Evolutionary conservation across 2,888 invertebrate species (phyloP).

Genomic region (Ophioninae sp.): DNA sequence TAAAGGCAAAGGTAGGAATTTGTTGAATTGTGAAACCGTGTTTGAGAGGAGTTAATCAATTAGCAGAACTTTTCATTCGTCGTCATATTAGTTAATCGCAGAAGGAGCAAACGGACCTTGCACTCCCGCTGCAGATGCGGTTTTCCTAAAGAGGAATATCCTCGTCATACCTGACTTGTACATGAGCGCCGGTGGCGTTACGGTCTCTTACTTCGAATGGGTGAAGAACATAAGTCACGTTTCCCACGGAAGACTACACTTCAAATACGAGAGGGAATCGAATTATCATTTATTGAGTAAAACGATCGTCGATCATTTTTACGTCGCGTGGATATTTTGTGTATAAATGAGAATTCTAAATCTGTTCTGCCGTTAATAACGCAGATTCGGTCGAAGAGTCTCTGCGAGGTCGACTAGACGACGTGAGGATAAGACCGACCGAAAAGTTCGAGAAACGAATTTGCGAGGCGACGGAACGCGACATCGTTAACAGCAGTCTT

Average conservation of each 20-base stretch:
- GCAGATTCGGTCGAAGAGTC: slow-evolving; percentile 84
- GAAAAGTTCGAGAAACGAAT: slow-evolving; percentile 93
- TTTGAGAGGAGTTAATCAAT: not conserved
- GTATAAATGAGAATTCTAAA: slow-evolving; percentile 1
- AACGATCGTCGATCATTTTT: not conserved
- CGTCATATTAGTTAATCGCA: slow-evolving; percentile 85
- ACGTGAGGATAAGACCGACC: slow-evolving; percentile 89
- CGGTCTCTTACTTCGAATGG: slow-evolving; percentile 96
- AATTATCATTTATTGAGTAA: slow-evolving; percentile 87
- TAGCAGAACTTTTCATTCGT: not conserved
- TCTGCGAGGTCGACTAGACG: slow-evolving; percentile 80
- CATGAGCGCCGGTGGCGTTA: slow-evolving; percentile 92
- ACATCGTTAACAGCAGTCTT: slow-evolving; percentile 98
- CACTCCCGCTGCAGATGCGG: slow-evolving; percentile 91
- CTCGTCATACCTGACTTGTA: slow-evolving; percentile 92
- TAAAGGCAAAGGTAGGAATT: slow-evolving; percentile 84
- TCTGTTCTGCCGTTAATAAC: not conserved
- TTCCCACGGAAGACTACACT: slow-evolving; percentile 91
- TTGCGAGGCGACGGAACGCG: slow-evolving; percentile 97
- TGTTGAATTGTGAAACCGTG: not conserved
- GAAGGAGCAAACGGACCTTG: slow-evolving; percentile 96
- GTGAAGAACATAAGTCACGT: slow-evolving; percentile 95
- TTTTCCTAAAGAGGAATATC: slow-evolving; percentile 87
- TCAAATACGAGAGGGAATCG: slow-evolving; percentile 93
- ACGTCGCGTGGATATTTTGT: not conserved